Evolutionary conservation across 1,140 invertebrate species (phyloP), one percentile per base, ranked within the genome.

Genomic region (Hycleus phaleratus): DNA sequence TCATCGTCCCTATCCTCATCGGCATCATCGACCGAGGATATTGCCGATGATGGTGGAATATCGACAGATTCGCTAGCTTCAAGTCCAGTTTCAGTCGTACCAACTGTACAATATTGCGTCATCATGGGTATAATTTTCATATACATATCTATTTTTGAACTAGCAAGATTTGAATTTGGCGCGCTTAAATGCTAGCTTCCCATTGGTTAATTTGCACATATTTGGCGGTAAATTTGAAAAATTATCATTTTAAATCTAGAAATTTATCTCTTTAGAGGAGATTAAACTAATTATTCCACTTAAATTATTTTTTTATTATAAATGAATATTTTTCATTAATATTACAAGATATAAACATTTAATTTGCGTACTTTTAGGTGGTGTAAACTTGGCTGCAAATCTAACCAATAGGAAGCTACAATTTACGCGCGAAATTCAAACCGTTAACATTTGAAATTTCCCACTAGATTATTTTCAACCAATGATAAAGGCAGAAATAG

Each of bases 61-160:
- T 10, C 9, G 10, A 42, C 9, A n/a, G 40, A 42, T 42, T 42
- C 40, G 11, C 4, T 10, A 3, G 40, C 9, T 7, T n/a, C 11
- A 11, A 11, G 38, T 24, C 26, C 44, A 9, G 42, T 11, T 8
- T 64, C 56, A 32, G 49, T 59, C 3, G 47, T 59, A 47, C 45
- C 43, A 7, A 25, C 47, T 18, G 2, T 2, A 18, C 63, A 59
- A 38, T 51, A 62, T 38, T 69, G 67, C 44, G 47, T 59, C 4
- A 64, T 69, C 9, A 67, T 69, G 66, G 68, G 68, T 69, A 60
- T 54, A 54, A 18, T 18, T 1, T 18, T n/a, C 6, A 6, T 32
- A 6, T 32, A 32, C 26, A 32, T 32, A 7, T 32, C 26, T 32
- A 7, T 2, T 32, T 32, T 32, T 10, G 32, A 46, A 42, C 4